Evolutionary conservation across 2,113 vertebrate species (phyloP).

Genomic region (Daphoenositta chrysoptera): DNA sequence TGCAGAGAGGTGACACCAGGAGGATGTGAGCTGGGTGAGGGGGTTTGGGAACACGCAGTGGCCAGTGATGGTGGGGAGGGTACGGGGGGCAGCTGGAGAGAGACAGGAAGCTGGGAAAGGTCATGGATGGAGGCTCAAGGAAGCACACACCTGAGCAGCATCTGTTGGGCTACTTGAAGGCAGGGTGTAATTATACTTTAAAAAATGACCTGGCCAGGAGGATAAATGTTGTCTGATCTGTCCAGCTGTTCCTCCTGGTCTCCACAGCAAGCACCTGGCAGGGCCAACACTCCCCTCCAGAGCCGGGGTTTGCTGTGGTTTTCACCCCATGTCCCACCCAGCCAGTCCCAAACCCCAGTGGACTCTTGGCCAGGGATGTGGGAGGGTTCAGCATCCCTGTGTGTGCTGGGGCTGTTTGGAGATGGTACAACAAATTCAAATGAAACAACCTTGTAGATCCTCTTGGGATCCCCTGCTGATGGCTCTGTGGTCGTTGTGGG

Average conservation of each 20-base stretch:
- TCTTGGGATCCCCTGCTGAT: background rate
- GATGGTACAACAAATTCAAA: background rate
- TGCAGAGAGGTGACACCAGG: background rate
- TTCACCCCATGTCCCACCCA: accelerated
- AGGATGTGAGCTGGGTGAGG: background rate
- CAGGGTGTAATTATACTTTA: background rate
- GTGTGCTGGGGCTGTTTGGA: accelerated
- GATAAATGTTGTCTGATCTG: background rate
- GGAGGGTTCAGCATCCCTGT: background rate
- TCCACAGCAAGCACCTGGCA: background rate
- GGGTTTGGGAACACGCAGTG: background rate
- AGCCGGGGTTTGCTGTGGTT: background rate
- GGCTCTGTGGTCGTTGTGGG: background rate
- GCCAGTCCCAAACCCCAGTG: background rate
- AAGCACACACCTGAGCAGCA: accelerated
- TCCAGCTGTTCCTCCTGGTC: background rate
- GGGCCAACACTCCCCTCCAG: background rate
- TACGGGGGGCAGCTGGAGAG: background rate
- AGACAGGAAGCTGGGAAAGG: background rate
- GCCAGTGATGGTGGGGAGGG: accelerated
- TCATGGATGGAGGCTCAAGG: background rate
- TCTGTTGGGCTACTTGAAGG: background rate
- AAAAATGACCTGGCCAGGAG: background rate
- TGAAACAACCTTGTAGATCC: background rate
- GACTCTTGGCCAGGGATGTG: background rate